Conservation (phyloP, 2,888 invertebrate species). For the Schizotus pectinicornis region DNA sequence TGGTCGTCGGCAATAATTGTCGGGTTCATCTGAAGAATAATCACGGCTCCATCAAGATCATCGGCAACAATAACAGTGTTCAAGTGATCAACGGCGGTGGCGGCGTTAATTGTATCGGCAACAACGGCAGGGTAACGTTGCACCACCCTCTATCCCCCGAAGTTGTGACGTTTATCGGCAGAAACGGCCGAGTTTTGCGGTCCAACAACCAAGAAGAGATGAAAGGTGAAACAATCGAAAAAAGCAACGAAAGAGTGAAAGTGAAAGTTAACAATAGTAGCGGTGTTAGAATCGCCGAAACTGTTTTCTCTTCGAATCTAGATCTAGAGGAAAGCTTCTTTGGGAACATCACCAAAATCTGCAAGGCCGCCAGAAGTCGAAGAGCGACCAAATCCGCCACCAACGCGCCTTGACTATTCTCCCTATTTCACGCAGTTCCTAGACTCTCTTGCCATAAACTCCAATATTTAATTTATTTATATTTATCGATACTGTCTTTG, state of each 20-base stretch:
- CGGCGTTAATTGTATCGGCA: constrained; percentile 34
- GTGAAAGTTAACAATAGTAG: background rate
- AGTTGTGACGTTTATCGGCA: constrained; percentile 33
- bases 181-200: constrained; percentile 28
- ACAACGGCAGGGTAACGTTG: constrained; percentile 33
- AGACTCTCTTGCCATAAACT: no score
- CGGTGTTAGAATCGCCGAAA: no score
- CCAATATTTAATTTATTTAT: no score
- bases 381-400: no score
- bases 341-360: no score
- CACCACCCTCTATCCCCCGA: constrained; percentile 26
- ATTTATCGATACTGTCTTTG: no score
- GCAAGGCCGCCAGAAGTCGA: no score
- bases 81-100: constrained; percentile 34
- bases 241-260: background rate
- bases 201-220: background rate
- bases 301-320: no score
- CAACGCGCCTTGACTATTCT: no score
- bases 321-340: no score
- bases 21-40: constrained; percentile 32
- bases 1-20: constrained; percentile 37
- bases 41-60: constrained; percentile 27
- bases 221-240: background rate
- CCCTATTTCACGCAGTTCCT: no score
- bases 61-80: constrained; percentile 35